Conservation (phyloP, 1,140 invertebrate genomes). For the Rhopalosiphum padi region DNA sequence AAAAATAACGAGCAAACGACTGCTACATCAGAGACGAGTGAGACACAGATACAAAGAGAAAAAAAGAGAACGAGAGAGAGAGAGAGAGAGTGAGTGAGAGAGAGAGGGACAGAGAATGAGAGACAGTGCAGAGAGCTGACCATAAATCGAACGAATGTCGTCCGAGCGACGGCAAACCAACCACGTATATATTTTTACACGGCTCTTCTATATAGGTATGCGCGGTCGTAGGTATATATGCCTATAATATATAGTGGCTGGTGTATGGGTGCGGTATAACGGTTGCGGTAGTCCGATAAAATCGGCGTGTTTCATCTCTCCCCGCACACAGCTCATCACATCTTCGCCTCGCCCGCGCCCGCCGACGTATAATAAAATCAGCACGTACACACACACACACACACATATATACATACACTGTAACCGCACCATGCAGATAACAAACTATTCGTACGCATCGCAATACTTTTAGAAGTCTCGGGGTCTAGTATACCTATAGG, state of each 20-base stretch:
- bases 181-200: not conserved
- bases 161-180: not conserved
- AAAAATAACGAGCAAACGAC: slow-evolving; percentile 14
- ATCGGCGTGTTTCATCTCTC: not conserved
- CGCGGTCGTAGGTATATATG: not conserved
- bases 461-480: not conserved
- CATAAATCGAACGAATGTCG: slow-evolving; percentile 6
- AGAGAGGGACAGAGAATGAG: too few species aligned
- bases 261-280: not conserved
- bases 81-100: too few species aligned
- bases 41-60: not conserved
- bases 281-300: not conserved
- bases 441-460: not conserved
- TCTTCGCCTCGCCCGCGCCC: not conserved
- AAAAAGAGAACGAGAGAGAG: too few species aligned
- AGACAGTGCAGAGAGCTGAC: not conserved
- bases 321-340: not conserved
- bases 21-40: not conserved
- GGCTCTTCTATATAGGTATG: not conserved
- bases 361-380: not conserved
- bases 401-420: not conserved
- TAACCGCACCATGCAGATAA: not conserved
- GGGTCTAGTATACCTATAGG: not conserved
- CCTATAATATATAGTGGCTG: not conserved
- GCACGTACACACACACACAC: not conserved